Percentiles rank a stretch among this genome's conserved stretches.
Conservation (phyloP, 1,140 invertebrate genomes). For the Bombyx mandarina region DNA sequence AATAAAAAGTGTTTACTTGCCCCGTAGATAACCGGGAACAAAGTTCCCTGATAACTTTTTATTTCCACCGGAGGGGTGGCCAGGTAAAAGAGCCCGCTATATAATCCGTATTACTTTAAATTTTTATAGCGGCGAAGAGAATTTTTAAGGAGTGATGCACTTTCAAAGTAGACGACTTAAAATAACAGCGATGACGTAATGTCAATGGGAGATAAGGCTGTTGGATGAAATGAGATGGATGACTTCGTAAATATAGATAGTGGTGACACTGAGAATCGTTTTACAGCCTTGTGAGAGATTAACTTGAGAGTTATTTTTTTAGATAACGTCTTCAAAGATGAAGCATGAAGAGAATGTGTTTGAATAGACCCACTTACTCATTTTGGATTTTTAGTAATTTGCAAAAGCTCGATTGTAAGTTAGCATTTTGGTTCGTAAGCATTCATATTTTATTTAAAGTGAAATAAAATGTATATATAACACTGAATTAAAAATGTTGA, state of each 20-base stretch:
- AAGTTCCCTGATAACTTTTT: conserved; percentile 63
- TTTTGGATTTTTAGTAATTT: too few species aligned
- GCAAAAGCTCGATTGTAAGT: too few species aligned
- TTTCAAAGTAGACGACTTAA: not conserved
- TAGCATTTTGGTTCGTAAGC: too few species aligned
- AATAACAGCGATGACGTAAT: not conserved
- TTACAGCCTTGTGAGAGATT: too few species aligned
- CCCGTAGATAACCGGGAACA: conserved; percentile 51
- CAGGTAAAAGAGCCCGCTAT: conserved; percentile 3
- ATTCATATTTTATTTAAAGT: too few species aligned
- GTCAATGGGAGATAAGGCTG: conserved; percentile 1
- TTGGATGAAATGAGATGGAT: conserved; percentile 4
- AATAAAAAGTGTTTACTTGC: conserved; percentile 65
- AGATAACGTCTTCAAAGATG: too few species aligned
- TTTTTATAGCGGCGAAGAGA: not conserved
- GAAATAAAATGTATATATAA: too few species aligned
- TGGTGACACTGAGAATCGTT: not conserved
- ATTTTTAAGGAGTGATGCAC: not conserved
- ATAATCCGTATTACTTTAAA: conserved; percentile 3
- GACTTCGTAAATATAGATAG: conserved; percentile 6
- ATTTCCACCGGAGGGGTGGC: conserved; percentile 38
- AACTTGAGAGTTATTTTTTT: too few species aligned
- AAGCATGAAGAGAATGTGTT: too few species aligned
- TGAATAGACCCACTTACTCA: too few species aligned
- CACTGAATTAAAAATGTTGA: too few species aligned